Evolutionary conservation across 2,797 vertebrate species (phyloP).

Genomic region (Typhlichthys eigenmanni): DNA sequence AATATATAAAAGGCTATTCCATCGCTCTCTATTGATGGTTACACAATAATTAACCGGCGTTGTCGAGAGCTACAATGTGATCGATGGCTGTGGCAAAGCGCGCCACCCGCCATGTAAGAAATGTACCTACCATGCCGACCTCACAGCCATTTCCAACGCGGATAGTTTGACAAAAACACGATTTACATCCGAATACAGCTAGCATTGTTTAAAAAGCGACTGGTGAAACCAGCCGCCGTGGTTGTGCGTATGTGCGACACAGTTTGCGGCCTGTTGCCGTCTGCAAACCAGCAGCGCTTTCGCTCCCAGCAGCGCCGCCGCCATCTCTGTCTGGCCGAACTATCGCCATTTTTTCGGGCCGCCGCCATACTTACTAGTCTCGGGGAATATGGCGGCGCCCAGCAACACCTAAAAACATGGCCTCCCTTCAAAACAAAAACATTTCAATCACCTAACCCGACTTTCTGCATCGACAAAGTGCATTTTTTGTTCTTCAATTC

Average conservation of each 20-base stretch:
- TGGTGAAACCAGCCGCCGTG: neutral
- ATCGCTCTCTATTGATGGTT: too few relatives aligned
- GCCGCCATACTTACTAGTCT: constrained; percentile 93
- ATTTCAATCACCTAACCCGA: constrained; percentile 55
- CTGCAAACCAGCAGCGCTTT: constrained; percentile 61
- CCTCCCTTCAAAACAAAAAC: constrained; percentile 99
- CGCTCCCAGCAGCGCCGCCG: constrained; percentile 66
- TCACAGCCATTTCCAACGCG: constrained; percentile 35
- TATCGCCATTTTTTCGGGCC: constrained; percentile 97
- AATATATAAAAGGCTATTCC: too few relatives aligned
- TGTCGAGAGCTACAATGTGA: too few relatives aligned
- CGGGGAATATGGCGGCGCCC: constrained; percentile 99
- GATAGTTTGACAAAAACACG: neutral
- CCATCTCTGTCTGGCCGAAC: constrained; percentile 83
- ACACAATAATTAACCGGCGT: too few relatives aligned
- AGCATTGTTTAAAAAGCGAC: rapidly evolving
- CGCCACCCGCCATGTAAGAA: too few relatives aligned
- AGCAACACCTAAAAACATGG: constrained; percentile 96
- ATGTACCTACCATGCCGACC: neutral
- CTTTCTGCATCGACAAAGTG: constrained; percentile 32
- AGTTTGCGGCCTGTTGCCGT: constrained; percentile 73
- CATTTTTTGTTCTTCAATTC: constrained; percentile 28
- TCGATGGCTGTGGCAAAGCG: too few relatives aligned
- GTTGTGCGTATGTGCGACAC: constrained; percentile 41
- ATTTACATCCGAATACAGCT: neutral